Evolutionary conservation across 2,797 vertebrate genomes (phyloP), one percentile per base, ranked within the genome.

Genomic region (Pampus argenteus): DNA sequence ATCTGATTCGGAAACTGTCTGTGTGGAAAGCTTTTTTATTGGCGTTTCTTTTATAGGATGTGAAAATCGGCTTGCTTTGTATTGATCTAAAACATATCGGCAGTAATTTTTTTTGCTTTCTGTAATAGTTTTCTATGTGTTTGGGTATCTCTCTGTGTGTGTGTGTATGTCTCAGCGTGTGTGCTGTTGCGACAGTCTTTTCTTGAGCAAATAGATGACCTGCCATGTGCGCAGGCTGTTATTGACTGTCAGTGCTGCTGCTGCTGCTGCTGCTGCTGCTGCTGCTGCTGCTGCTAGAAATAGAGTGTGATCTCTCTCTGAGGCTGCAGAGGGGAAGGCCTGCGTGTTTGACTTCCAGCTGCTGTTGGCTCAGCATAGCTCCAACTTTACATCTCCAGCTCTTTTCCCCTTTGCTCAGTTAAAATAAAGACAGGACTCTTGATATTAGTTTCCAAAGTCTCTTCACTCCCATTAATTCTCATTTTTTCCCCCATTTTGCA

Each of bases 221-320:
- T 71, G 77, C 80, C 80, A 81, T 85, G 82, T 86, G 83, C 31
- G 45, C 73, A 34, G 76, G 47, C 56, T 71, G 71, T 75, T 86
- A 76, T 88, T 91, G 82, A 84, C 84, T 70, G 74, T 79, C 80
- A 59, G 73, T 51, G 65, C 34, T 54, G 50, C 66, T 31, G 55
- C n/a, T n/a, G n/a, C n/a, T n/a, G n/a, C n/a, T n/a, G n/a, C n/a
- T n/a, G n/a, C n/a, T n/a, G n/a, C n/a, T n/a, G n/a, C n/a, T 51
- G 65, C 34, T 54, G 50, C 66, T 31, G 55, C n/a, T 34, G 65
- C 72, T 76, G 78, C 88, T 86, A 50, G 76, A 89, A 87, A 86
- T 85, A 90, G 85, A 79, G 81, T 29, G 82, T 79, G 88, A 86
- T 83, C 75, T 79, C 74, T 79, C 15, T 44, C 55, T 13, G 74